Percentiles rank a stretch among this genome's conserved stretches.
These are phyloP conservation scores for Arbacia lixula DNA, from an alignment of 53 echinoderm and acorn worm genomes.

Conservation along the genomic window DNA sequence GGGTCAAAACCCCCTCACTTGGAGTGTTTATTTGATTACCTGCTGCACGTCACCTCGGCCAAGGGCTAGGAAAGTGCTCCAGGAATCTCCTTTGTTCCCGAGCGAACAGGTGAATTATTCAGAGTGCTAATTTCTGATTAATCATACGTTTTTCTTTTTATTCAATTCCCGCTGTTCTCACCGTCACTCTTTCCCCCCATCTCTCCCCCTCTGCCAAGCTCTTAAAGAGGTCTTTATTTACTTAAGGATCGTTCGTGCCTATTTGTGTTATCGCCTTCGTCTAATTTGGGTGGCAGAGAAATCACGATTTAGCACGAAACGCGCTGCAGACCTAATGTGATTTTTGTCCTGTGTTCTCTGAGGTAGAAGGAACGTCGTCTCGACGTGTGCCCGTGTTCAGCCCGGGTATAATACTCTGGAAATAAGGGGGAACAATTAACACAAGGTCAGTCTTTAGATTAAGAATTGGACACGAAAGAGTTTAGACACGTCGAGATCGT, in stretches of 20 bases:
- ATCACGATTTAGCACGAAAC: conserved; percentile 41
- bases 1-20: conserved; percentile 1
- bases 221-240: conserved; percentile 15
- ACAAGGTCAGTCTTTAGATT: too few relatives aligned
- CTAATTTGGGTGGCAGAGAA: conserved; percentile 20
- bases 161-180: not conserved
- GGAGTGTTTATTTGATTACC: conserved; percentile 42
- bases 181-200: not conserved
- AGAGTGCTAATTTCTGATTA: conserved; percentile 47
- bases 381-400: too few relatives aligned
- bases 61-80: not conserved
- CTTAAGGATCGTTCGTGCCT: conserved; percentile 47
- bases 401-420: too few relatives aligned
- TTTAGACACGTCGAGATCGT: too few relatives aligned
- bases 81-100: not conserved
- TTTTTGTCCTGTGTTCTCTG: conserved; percentile 1
- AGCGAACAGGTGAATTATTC: conserved; percentile 49
- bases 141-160: conserved; percentile 27
- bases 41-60: not conserved
- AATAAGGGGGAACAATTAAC: too few relatives aligned
- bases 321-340: conserved; percentile 13
- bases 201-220: not conserved
- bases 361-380: conserved; percentile 12
- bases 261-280: conserved; percentile 34
- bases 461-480: too few relatives aligned